Conservation (phyloP, 2,797 vertebrate species). For the Anableps anableps region DNA sequence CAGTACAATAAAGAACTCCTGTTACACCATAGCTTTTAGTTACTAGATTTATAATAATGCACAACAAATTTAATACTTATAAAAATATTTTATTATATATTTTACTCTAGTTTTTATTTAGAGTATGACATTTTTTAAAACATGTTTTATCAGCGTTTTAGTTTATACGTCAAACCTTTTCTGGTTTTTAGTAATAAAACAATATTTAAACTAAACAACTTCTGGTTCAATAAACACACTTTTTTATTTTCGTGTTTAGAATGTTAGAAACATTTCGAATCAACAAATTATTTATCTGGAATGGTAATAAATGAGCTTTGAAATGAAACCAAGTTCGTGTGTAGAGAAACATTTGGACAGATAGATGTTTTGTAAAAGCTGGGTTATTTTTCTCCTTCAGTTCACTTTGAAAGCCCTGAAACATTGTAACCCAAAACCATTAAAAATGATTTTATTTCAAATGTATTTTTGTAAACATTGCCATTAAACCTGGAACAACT, state of each 20-base stretch:
- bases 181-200: not conserved
- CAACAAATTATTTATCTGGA: not conserved
- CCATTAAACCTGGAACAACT: not conserved
- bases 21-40: not conserved
- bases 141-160: not conserved
- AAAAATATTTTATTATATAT: not conserved
- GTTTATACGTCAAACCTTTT: not conserved
- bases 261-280: not conserved
- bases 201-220: not conserved
- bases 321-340: not conserved
- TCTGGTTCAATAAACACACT: not conserved
- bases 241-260: not conserved
- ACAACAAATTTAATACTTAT: not conserved
- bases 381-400: not conserved
- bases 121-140: not conserved
- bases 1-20: not conserved
- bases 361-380: not conserved
- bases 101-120: not conserved
- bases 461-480: not conserved
- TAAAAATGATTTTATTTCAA: not conserved
- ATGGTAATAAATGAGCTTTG: not conserved
- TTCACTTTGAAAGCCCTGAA: not conserved
- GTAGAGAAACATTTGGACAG: not conserved
- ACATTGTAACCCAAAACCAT: not conserved
- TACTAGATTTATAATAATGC: not conserved